Base-by-base conservation (phyloP, 2,888 invertebrate genomes). In the Sminthurides aquaticus region DNA sequence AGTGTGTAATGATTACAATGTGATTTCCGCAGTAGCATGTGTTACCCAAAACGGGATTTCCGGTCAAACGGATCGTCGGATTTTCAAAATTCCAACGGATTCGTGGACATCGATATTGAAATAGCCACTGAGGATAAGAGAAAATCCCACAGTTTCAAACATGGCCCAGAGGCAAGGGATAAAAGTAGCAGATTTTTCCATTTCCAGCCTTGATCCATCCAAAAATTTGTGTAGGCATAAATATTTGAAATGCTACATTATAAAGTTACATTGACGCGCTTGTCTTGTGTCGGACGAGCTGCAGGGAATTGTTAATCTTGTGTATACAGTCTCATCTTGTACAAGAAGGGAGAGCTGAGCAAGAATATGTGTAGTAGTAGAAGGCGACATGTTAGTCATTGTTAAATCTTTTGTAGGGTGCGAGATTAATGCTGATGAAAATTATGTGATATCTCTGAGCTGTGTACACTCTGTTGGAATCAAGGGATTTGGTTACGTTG, bases 171-270 rank as follows among this genome's bases (percentile, higher is more conserved):
- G 22, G 20, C 52, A 8, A 20, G 52, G 15, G 20, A 52, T 52
- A 18, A 52, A 20, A 15, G 52, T 52, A 20, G 52, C 52, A 52
- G 52, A 52, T 52, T 52, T 52, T 52, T 52, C 52, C 20, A 5
- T 52, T 20, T 8, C 11, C 52, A 52, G 52, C 52, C 52, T 22
- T 52, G 52, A 52, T 52, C 11, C 3, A 52, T 52, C 52, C 5
- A 52, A 52, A 8, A 43, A 22, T 5, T 15, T 52, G 52, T 52
- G 52, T 52, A 52, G 52, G 52, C 52, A 52, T 52, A 22, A 20
- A 52, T 52, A 52, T 52, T 52, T 52, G 22, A 52, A 52, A 52
- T 52, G 52, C 52, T 20, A 8, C 52, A 52, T 52, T 52, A 22
- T 52, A 52, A 22, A 34, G 43, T 34, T 34, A 34, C 43, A 34